Evolutionary conservation across 2,888 invertebrate species (phyloP).

Genomic region (Formica aserva): DNA sequence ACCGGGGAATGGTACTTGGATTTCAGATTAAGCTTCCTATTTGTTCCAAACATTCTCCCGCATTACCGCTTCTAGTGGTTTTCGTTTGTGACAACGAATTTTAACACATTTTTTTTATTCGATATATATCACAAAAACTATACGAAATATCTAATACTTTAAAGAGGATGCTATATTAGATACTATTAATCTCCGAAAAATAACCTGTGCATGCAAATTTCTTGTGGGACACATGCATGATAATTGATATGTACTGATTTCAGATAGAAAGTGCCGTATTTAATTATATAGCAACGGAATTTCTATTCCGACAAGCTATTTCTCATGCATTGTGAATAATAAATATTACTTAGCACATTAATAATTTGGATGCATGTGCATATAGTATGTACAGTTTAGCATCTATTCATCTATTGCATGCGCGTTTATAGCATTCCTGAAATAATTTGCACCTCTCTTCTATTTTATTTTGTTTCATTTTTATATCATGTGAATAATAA

Average conservation of each 20-base stretch:
- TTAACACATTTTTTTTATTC: background rate
- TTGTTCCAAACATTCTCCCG: slow-evolving; percentile 30
- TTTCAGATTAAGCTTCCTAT: slow-evolving; percentile 38
- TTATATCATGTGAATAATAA: background rate
- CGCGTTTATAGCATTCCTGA: slow-evolving; percentile 36
- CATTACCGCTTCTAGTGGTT: slow-evolving; percentile 1
- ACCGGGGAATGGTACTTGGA: slow-evolving; percentile 20
- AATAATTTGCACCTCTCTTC: slow-evolving; percentile 14
- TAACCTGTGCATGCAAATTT: background rate
- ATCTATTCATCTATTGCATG: slow-evolving; percentile 36
- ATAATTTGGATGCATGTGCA: slow-evolving; percentile 30
- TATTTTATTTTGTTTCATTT: background rate
- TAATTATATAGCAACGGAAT: background rate
- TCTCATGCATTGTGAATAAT: slow-evolving; percentile 20
- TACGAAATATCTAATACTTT: background rate
- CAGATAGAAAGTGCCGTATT: background rate
- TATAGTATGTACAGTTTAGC: background rate
- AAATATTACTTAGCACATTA: slow-evolving; percentile 18
- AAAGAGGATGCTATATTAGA: background rate
- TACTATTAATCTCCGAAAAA: background rate
- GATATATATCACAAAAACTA: background rate
- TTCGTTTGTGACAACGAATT: slow-evolving; percentile 41
- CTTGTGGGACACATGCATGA: background rate
- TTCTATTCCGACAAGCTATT: slow-evolving; percentile 2
- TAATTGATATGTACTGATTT: background rate